phyloP scores from a whole-genome alignment of 2,888 invertebrate genomes.

The Campoplex capitator region DNA sequence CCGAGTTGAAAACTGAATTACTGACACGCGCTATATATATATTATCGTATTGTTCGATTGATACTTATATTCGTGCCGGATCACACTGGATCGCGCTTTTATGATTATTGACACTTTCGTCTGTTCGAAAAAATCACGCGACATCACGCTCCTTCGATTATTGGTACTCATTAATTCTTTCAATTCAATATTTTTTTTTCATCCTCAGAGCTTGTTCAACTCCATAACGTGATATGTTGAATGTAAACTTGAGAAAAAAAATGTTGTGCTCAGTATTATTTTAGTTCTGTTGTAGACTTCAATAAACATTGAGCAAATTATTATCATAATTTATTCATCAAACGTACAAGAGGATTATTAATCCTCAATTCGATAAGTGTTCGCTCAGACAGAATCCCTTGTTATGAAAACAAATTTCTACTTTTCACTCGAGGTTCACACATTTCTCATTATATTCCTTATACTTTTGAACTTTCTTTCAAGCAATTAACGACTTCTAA shows the following conservation, averaged over 20 bases:
- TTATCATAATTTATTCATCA: no score
- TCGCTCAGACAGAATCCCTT: no score
- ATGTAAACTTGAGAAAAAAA: background rate
- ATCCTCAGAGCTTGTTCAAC: background rate
- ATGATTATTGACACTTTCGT: conserved; percentile 32
- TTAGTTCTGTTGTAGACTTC: background rate
- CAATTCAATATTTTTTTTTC: conserved; percentile 13
- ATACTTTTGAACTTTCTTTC: no score
- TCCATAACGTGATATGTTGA: background rate
- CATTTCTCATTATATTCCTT: no score
- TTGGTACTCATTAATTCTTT: conserved; percentile 9
- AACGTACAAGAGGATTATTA: no score
- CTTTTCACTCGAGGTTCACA: background rate
- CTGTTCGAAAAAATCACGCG: conserved; percentile 7
- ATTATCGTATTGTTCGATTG: background rate
- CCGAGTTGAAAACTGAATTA: background rate
- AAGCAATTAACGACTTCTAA: no score
- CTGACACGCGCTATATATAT: background rate
- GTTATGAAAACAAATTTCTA: background rate
- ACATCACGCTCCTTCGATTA: conserved; percentile 34
- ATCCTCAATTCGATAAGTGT: no score
- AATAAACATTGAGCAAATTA: background rate
- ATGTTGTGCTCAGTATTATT: background rate
- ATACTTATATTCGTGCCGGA: conserved; percentile 16
- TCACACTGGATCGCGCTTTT: conserved; percentile 25